Evolutionary conservation across 2,797 vertebrate genomes (phyloP).

Genomic region (Setipinna tenuifilis): DNA sequence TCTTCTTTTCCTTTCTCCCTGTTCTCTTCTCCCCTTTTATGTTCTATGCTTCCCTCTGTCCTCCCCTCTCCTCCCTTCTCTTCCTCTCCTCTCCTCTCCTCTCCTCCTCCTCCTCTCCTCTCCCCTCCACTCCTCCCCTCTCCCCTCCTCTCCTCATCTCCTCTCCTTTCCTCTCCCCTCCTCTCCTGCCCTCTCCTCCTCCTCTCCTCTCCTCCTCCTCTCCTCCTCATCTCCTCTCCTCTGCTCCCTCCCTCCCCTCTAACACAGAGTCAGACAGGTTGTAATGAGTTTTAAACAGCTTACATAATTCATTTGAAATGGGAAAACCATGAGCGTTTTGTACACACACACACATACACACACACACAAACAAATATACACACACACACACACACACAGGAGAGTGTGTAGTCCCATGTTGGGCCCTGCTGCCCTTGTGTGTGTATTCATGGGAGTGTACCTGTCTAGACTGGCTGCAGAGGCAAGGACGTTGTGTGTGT

Average conservation of each 20-base stretch:
- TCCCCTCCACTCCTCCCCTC: no score
- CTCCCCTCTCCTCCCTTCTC: no score
- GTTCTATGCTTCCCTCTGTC: no score
- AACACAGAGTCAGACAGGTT: background rate
- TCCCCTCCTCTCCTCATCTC: no score
- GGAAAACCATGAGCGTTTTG: background rate
- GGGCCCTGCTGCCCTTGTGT: background rate
- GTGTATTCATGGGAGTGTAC: background rate
- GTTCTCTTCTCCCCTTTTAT: no score
- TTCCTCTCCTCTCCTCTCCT: no score
- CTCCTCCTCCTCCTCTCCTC: no score
- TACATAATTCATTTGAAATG: background rate
- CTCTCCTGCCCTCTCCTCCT: background rate
- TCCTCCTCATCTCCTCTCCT: background rate
- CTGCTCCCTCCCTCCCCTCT: background rate
- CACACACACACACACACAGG: background rate
- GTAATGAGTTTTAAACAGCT: background rate
- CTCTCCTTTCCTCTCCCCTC: background rate
- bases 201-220: background rate
- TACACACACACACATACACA: background rate
- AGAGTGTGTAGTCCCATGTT: background rate
- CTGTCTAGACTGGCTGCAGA: constrained; percentile 43
- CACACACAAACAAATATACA: background rate
- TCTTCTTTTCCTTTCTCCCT: no score
- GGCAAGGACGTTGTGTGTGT: constrained; percentile 22